Evolutionary conservation across 2,113 vertebrate species (phyloP).

Genomic region (Penelope pileata): DNA sequence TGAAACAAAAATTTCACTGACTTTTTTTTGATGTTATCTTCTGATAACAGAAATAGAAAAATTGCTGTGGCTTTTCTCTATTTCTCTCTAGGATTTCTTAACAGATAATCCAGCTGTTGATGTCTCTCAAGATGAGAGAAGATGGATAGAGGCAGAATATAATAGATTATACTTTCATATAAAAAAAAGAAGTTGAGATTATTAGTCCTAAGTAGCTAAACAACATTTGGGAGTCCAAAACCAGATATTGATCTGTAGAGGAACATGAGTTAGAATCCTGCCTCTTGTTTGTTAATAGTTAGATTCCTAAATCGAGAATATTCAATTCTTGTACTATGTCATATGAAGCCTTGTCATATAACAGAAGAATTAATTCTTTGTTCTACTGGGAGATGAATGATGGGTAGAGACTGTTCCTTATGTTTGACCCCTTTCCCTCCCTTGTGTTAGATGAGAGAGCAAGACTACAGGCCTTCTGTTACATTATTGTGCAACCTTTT

Average conservation of each 20-base stretch:
- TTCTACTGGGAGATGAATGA: background rate
- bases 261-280: background rate
- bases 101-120: background rate
- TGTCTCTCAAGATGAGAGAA: background rate
- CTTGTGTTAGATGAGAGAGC: background rate
- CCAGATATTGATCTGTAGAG: background rate
- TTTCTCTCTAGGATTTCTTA: background rate
- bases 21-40: background rate
- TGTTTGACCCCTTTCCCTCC: background rate
- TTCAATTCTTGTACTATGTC: background rate
- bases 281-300: background rate
- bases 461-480: background rate
- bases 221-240: background rate
- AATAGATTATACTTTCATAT: background rate
- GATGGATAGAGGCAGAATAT: background rate
- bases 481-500: background rate
- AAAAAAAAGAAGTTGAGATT: background rate
- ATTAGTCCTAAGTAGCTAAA: background rate
- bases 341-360: background rate
- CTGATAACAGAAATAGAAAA: background rate
- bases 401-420: background rate
- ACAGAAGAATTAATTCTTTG: background rate
- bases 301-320: background rate
- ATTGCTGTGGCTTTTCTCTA: background rate
- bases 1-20: background rate